Conservation (phyloP, 1,140 invertebrate species). For the Hydropsyche tenuis region DNA sequence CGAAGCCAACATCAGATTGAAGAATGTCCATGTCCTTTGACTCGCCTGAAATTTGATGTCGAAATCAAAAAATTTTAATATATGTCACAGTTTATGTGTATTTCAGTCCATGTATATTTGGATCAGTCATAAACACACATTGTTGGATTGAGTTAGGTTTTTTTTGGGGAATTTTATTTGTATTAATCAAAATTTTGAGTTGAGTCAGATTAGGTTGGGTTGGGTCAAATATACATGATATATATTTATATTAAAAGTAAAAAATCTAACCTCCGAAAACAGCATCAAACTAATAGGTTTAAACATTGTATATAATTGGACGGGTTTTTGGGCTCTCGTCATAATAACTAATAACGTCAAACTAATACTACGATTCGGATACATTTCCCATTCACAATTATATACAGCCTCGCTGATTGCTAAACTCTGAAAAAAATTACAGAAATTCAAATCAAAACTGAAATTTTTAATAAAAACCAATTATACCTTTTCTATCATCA, state of each 20-base stretch:
- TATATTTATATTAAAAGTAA: too few species aligned
- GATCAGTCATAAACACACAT: too few species aligned
- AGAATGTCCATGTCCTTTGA: slow-evolving; percentile 40
- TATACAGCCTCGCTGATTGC: slow-evolving; percentile 28
- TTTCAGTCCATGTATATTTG: too few species aligned
- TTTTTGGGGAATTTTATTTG: too few species aligned
- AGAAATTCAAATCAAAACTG: not conserved
- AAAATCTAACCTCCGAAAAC: slow-evolving; percentile 32
- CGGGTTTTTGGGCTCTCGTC: slow-evolving; percentile 32
- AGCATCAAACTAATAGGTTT: slow-evolving; percentile 36
- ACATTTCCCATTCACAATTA: slow-evolving; percentile 32
- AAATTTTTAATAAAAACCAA: slow-evolving; percentile 20
- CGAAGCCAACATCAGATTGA: slow-evolving; percentile 34
- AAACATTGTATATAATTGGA: slow-evolving; percentile 38
- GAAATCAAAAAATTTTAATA: not conserved
- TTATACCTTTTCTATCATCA: slow-evolving; percentile 42
- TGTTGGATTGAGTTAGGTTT: too few species aligned
- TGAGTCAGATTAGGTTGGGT: too few species aligned
- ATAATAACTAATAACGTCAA: slow-evolving; percentile 39
- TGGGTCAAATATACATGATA: too few species aligned
- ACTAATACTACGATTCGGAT: not conserved
- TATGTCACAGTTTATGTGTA: too few species aligned
- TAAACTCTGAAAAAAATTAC: slow-evolving; percentile 39
- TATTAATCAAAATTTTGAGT: too few species aligned
- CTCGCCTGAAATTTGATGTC: slow-evolving; percentile 32